Conservation (phyloP, 1,140 invertebrate species). For the Macrotrachela quadricornifera region DNA sequence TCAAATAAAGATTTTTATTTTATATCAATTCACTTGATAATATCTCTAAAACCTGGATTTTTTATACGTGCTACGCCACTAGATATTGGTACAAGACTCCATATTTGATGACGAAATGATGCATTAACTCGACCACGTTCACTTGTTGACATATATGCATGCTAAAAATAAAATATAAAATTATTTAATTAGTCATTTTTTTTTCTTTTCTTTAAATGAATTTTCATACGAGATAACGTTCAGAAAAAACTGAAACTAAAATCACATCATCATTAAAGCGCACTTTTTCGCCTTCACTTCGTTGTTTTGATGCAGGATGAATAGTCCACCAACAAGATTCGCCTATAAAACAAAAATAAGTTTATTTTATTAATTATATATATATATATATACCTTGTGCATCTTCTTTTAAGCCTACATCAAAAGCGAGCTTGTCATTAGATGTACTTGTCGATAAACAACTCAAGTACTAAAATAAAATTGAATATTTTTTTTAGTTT, state of each 20-base stretch:
- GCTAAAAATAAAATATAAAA: conserved; percentile 13
- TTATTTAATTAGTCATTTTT: conserved; percentile 34
- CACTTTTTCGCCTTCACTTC: conserved; percentile 98
- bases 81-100: conserved; percentile 94
- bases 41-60: conserved; percentile 36
- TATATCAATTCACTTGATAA: background rate
- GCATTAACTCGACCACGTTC: conserved; percentile 54
- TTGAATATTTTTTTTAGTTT: background rate
- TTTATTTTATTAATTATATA: conserved; percentile 22
- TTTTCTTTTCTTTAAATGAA: background rate
- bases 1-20: background rate
- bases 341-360: conserved; percentile 66
- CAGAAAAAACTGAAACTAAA: conserved; percentile 91
- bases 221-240: conserved; percentile 74
- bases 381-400: conserved; percentile 49
- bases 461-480: conserved; percentile 63
- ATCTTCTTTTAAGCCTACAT: conserved; percentile 93
- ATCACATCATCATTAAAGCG: conserved; percentile 96
- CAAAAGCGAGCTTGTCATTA: conserved; percentile 95
- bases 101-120: conserved; percentile 96
- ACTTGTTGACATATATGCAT: conserved; percentile 18
- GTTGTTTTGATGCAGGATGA: conserved; percentile 97
- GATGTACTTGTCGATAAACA: conserved; percentile 88
- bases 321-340: conserved; percentile 99
- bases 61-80: conserved; percentile 66